phyloP scores from a whole-genome alignment of 2,888 invertebrate species.

The Peribatodes rhomboidaria region DNA sequence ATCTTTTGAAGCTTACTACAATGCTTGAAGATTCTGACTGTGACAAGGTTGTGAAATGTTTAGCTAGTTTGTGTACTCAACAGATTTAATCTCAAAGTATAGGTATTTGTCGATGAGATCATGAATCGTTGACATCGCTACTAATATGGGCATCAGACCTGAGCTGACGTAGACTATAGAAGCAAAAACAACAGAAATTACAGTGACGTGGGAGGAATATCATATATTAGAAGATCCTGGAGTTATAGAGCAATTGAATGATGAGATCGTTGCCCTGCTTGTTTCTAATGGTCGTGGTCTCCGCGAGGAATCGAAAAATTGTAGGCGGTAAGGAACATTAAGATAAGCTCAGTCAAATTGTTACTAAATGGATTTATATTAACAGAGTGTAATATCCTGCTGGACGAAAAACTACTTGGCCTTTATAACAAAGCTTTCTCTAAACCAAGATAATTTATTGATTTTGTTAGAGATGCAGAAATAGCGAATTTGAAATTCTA shows the following conservation, averaged over 20 bases:
- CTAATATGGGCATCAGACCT: conserved; percentile 30
- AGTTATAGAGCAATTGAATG: conserved; percentile 27
- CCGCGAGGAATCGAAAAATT: conserved; percentile 16
- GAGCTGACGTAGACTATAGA: conserved; percentile 16
- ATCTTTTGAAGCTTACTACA: background rate
- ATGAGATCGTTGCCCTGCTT: conserved; percentile 28
- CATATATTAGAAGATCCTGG: conserved; percentile 26
- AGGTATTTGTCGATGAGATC: conserved; percentile 35
- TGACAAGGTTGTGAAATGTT: conserved; percentile 1
- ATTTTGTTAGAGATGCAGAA: background rate
- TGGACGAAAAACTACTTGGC: background rate
- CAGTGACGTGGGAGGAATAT: conserved; percentile 23
- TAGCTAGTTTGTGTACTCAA: background rate
- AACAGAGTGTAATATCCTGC: background rate
- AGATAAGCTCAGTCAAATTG: conserved; percentile 13
- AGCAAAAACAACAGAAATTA: conserved; percentile 33
- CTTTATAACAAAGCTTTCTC: background rate
- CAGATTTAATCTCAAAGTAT: conserved; percentile 21
- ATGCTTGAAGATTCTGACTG: background rate
- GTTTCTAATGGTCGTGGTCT: conserved; percentile 9
- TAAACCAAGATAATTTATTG: background rate
- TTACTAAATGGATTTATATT: conserved; percentile 9
- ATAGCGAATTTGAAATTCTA: background rate
- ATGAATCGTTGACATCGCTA: conserved; percentile 31
- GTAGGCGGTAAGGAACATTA: conserved; percentile 25